phyloP scores from a whole-genome alignment of 64 coral and sea anemone genomes.

The Hydrozoanthus tunicans region DNA sequence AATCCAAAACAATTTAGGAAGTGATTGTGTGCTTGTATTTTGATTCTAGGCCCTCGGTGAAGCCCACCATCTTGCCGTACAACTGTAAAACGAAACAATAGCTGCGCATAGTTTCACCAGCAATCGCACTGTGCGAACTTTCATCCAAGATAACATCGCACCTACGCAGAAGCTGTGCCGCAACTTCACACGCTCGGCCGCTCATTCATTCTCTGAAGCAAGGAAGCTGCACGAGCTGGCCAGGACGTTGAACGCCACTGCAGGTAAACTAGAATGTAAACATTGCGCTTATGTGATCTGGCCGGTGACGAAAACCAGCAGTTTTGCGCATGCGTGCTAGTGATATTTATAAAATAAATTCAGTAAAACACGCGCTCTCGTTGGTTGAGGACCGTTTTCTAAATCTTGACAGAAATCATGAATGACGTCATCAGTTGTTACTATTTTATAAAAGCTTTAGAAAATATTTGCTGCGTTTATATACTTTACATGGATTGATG shows the following conservation, averaged over 20 bases:
- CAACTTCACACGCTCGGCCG: constrained; percentile 52
- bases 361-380: too few relatives aligned
- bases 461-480: too few relatives aligned
- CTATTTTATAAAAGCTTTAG: too few relatives aligned
- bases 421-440: too few relatives aligned
- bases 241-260: constrained; percentile 1
- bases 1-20: background rate
- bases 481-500: too few relatives aligned
- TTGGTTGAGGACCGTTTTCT: too few relatives aligned
- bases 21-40: background rate
- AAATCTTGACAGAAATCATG: too few relatives aligned
- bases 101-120: constrained; percentile 28
- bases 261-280: background rate
- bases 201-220: constrained; percentile 8
- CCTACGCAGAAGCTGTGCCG: constrained; percentile 61
- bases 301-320: background rate
- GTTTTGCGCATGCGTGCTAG: background rate
- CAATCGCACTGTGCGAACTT: constrained; percentile 65
- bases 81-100: constrained; percentile 58
- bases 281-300: background rate
- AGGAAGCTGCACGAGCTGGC: background rate
- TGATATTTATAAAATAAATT: background rate
- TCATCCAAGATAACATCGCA: constrained; percentile 51
- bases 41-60: constrained; percentile 40
- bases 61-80: background rate